These are phyloP conservation scores for Pseudopleuronectes americanus DNA, from an alignment of 2,797 vertebrate species.

Conservation along the genomic window DNA sequence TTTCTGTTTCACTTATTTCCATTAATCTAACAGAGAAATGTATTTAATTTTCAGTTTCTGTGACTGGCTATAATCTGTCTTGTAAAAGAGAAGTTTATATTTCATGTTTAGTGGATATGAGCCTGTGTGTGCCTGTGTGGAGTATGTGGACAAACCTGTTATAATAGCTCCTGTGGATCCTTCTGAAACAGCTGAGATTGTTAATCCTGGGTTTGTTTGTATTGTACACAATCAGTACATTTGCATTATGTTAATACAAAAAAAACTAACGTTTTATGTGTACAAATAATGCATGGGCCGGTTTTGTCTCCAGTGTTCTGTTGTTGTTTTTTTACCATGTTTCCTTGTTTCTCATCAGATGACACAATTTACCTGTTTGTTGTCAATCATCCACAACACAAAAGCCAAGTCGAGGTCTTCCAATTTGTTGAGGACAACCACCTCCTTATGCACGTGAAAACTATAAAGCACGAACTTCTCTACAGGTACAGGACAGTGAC, in stretches of 20 bases:
- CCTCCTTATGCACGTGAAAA: constrained; percentile 88
- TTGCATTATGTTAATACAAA: neutral
- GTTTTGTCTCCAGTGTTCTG: neutral
- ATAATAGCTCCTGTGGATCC: neutral
- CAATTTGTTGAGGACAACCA: constrained; percentile 86
- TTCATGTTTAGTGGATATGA: too few relatives aligned
- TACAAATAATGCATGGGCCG: neutral
- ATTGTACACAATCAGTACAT: too few relatives aligned
- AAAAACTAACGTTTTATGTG: too few relatives aligned
- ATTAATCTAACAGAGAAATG: neutral
- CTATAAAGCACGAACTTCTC: constrained; percentile 89
- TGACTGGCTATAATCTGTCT: neutral
- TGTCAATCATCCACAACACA: constrained; percentile 89
- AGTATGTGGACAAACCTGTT: neutral
- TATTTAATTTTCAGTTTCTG: too few relatives aligned
- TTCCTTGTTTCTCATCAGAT: constrained; percentile 76
- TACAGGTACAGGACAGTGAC: constrained; percentile 80
- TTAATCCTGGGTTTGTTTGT: too few relatives aligned
- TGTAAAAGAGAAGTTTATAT: neutral
- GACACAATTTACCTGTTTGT: constrained; percentile 88
- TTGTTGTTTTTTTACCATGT: neutral
- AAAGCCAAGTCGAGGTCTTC: constrained; percentile 92
- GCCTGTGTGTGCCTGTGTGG: neutral
- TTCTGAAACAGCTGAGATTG: neutral
- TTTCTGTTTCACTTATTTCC: neutral